Conservation (phyloP, 2,113 vertebrate species). For the Stercorarius parasiticus region DNA sequence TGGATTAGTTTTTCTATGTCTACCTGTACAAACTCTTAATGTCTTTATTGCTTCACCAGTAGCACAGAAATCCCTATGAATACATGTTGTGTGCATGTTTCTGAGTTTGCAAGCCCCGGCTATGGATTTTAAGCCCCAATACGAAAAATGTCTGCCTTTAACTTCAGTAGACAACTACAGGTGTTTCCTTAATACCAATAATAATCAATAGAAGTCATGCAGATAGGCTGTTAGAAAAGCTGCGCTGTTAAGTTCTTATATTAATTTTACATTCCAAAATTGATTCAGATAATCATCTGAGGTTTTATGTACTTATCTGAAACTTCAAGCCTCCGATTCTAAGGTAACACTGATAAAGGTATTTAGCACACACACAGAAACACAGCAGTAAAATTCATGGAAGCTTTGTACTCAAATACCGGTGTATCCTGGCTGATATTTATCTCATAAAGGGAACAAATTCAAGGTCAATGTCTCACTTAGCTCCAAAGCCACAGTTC, state of each 20-base stretch:
- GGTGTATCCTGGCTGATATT: background rate
- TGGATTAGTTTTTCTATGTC: background rate
- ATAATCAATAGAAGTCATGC: background rate
- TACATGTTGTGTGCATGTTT: fast-evolving
- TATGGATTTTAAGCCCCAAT: background rate
- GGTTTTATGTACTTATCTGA: background rate
- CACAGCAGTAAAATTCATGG: background rate
- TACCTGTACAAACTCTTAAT: background rate
- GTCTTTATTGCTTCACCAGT: background rate
- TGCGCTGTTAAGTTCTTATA: background rate
- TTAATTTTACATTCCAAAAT: background rate
- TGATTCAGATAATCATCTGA: background rate
- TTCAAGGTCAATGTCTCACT: background rate
- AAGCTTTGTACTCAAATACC: background rate
- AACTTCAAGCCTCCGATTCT: background rate
- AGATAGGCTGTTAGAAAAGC: background rate
- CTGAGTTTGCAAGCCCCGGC: background rate
- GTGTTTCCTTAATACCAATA: background rate
- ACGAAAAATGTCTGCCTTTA: background rate
- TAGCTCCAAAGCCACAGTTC: background rate
- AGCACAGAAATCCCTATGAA: background rate
- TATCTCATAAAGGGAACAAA: background rate
- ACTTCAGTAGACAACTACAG: background rate
- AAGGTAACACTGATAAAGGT: background rate
- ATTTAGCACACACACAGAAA: background rate